phyloP scores from a whole-genome alignment of 2,113 vertebrate species.

The Dasyornis broadbenti region DNA sequence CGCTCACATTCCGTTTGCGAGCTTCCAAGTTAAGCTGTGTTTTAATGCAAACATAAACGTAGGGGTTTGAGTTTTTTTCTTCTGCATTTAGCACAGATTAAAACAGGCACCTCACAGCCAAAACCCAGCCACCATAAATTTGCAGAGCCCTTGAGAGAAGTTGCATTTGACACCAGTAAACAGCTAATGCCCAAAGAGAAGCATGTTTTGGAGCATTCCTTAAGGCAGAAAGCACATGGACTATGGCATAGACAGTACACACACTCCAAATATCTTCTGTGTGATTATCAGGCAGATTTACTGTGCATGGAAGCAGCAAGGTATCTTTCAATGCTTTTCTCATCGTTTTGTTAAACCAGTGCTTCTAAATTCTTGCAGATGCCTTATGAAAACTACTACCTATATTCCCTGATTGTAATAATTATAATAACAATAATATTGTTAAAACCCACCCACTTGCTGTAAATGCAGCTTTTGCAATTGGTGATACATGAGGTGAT shows the following conservation, averaged over 20 bases:
- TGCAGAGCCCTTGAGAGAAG: fast-evolving
- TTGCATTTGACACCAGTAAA: not conserved
- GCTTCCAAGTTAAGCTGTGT: not conserved
- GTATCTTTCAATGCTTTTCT: not conserved
- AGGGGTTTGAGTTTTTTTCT: fast-evolving
- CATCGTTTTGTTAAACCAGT: not conserved
- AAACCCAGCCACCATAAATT: not conserved
- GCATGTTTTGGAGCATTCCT: not conserved
- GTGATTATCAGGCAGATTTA: not conserved
- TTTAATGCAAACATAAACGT: not conserved
- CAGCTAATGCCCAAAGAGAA: not conserved
- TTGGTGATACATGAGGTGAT: not conserved
- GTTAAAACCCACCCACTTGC: not conserved
- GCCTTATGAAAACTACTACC: not conserved
- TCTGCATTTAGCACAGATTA: no score
- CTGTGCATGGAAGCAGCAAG: not conserved
- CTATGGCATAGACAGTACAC: not conserved
- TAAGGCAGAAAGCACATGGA: not conserved
- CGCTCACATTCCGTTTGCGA: not conserved
- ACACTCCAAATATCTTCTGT: not conserved
- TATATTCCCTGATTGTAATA: not conserved
- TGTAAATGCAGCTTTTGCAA: not conserved
- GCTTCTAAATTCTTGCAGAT: not conserved
- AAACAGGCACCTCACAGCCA: not conserved
- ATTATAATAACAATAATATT: not conserved